These are phyloP conservation scores for Polydrusus tereticollis DNA, from an alignment of 2,888 invertebrate genomes.

Conservation along the genomic window DNA sequence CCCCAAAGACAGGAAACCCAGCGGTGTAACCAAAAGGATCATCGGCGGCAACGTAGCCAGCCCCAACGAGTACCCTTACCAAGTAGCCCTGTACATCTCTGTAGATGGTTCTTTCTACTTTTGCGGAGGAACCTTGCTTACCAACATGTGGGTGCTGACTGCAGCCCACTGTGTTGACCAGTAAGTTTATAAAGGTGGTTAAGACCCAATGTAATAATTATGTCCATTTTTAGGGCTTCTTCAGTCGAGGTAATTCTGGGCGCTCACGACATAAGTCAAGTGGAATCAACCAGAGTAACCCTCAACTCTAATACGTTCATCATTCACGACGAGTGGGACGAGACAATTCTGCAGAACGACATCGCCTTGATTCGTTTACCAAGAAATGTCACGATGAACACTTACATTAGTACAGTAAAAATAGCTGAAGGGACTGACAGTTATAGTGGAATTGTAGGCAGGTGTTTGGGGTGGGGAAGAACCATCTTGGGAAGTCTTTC, in stretches of 20 bases:
- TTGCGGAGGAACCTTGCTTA: conserved; percentile 48
- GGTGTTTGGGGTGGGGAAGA: conserved; percentile 26
- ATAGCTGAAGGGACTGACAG: conserved; percentile 43
- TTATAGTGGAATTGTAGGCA: conserved; percentile 35
- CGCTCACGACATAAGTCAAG: conserved; percentile 36
- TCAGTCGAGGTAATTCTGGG: conserved; percentile 44
- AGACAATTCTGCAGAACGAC: conserved; percentile 36
- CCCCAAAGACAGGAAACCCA: conserved; percentile 30
- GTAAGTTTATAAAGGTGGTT: conserved; percentile 49
- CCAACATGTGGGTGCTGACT: conserved; percentile 38
- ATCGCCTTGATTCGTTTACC: conserved; percentile 51
- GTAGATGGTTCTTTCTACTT: conserved; percentile 24
- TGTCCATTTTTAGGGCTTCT: conserved; percentile 40
- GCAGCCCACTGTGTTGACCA: conserved; percentile 47
- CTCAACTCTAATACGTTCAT: conserved; percentile 21
- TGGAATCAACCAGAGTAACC: conserved; percentile 12
- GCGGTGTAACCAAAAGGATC: conserved; percentile 30
- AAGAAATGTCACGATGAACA: conserved; percentile 40
- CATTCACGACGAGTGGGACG: conserved; percentile 44
- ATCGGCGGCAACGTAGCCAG: conserved; percentile 43
- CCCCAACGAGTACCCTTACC: conserved; percentile 48
- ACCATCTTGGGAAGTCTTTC: conserved; percentile 38
- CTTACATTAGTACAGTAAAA: conserved; percentile 44
- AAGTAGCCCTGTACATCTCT: conserved; percentile 44
- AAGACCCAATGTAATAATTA: not conserved